Percentiles rank a stretch among this genome's conserved stretches.
phyloP scores from a whole-genome alignment of 1,140 invertebrate genomes.

The Halictus rubicundus region DNA sequence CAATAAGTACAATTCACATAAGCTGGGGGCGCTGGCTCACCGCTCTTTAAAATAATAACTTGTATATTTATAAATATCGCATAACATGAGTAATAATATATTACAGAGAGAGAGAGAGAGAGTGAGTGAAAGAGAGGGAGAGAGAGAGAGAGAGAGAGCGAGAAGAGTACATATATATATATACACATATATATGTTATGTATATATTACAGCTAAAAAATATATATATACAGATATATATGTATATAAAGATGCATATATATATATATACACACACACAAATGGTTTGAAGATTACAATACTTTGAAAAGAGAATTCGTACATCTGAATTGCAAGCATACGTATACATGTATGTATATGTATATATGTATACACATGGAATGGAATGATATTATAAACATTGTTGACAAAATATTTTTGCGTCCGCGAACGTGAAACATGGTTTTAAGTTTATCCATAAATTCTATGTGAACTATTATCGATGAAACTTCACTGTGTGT shows the following conservation, averaged over 20 bases:
- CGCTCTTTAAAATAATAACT: slow-evolving; percentile 73
- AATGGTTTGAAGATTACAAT: slow-evolving; percentile 13
- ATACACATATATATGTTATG: slow-evolving; percentile 43
- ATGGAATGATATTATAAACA: slow-evolving; percentile 71
- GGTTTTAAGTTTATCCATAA: slow-evolving; percentile 70
- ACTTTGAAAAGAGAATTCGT: no score
- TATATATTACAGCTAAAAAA: no score
- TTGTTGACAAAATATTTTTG: slow-evolving; percentile 77
- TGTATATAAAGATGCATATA: slow-evolving; percentile 25
- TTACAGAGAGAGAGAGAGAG: slow-evolving; percentile 65
- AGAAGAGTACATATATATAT: slow-evolving; percentile 56
- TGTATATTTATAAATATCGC: slow-evolving; percentile 80
- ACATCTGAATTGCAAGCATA: slow-evolving; percentile 12
- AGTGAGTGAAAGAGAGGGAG: background rate
- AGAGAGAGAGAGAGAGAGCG: background rate
- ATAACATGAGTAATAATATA: slow-evolving; percentile 73
- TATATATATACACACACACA: slow-evolving; percentile 52
- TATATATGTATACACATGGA: slow-evolving; percentile 48
- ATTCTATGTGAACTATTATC: slow-evolving; percentile 71
- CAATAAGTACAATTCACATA: slow-evolving; percentile 61
- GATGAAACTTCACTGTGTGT: slow-evolving; percentile 68
- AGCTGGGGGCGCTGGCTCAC: slow-evolving; percentile 70
- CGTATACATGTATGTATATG: slow-evolving; percentile 32
- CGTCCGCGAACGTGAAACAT: slow-evolving; percentile 70
- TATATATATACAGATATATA: slow-evolving; percentile 54